Base-by-base conservation (phyloP, 2,888 invertebrate species). In the Eremobia ochroleuca region DNA sequence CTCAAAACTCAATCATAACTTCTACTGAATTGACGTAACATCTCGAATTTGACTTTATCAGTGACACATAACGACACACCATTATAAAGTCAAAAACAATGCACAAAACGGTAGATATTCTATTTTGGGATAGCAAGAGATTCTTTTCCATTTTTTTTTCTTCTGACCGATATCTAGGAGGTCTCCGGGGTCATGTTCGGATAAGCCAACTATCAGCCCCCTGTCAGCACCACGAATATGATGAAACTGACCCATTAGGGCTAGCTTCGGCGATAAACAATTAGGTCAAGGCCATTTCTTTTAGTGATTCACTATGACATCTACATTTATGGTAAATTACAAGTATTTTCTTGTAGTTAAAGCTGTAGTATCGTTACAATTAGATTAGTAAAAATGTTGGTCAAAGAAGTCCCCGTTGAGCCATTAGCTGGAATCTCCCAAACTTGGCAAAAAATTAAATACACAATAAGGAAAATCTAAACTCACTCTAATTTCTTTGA, bases 251-350 rank as follows among this genome's bases (percentile, higher is more conserved):
- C 83, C 87, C 72, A 81, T 79, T 76, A 77, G 76, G 74, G 46
- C 73, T 75, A 72, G 65, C 73, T 73, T 77, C 52, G 46, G 64
- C 55, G 83, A 86, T 86, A 87, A 83, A 62, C 59, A 89, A 85
- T 73, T 83, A 74, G 88, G 89, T 89, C 89, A 89, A 89, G 89
- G 89, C 83, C 89, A 87, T 87, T 87, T 86, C 83, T 87, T 89
- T 76, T 65, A 58, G 72, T 80, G 73, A 83, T 74, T 78, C 75
- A 83, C 73, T 62, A 8, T 11, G 72, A 18, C 4, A 21, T 31
- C 52, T 11, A 21, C 11, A 3, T 80, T 21, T 43, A 52, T 59
- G 31, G 9, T 18, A 9, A 25, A 25, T 34, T 46, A 46, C 9
- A 43, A 52, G 2, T 21, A 43, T 34, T 34, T 28, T n/a, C 4